Evolutionary conservation across 2,113 vertebrate species (phyloP), one percentile per base, ranked within the genome.

Genomic region (Accipiter virgatus): DNA sequence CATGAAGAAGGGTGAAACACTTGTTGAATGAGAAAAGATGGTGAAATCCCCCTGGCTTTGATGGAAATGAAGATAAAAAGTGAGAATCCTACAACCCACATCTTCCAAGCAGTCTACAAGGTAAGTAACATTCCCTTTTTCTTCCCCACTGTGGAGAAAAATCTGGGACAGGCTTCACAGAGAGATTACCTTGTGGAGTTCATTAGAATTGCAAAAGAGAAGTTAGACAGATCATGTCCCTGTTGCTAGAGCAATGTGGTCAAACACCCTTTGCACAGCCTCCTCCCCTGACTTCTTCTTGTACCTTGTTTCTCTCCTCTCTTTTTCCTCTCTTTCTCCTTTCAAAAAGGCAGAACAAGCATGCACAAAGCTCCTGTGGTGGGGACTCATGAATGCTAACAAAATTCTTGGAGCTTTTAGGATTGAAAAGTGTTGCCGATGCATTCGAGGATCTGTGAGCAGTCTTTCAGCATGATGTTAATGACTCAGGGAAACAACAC

Each of bases 401-500:
- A 15, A 34, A 3, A 26, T 16, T 88, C 67, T 55, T 19, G 74
- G 63, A 63, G 88, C 40, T 90, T n/a, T 88, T 5, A 45, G 63
- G 58, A 12, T 5, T 25, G 53, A 27, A 47, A 88, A 66, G 38
- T 2, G 9, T 45, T 71, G 90, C 55, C 4, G n/a, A 27, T 47
- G 59, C 68, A 55, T 16, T 71, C 21, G 8, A 94, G 80, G 67
- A 90, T 22, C 59, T 36, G 0, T 1, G 45, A 16, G 48, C 34
- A 19, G 81, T 8, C 1, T 42, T 93, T 90, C 71, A 36, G 85
- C 47, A 29, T 32, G 53, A 48, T 61, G 90, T 93, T 36, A 88
- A 86, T 90, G 90, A 95, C 85, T 86, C 27, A 14, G 79, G 81
- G 67, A 92, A 95, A 92, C 86, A 72, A 65, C 32, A 21, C 21